Conservation (phyloP, 92 coral and sea anemone species). For the Phenganax stokvisi region DNA sequence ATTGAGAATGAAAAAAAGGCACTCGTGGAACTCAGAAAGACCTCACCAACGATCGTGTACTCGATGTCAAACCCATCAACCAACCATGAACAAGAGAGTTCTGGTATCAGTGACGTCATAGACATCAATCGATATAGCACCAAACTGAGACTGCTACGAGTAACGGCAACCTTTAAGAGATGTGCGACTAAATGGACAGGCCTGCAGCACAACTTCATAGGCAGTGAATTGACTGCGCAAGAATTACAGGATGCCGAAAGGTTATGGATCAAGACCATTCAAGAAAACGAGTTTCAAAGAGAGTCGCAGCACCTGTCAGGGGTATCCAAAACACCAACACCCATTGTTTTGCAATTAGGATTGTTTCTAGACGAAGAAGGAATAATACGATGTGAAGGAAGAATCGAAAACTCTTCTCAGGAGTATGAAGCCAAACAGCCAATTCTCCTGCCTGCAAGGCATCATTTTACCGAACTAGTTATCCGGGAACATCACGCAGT, state of each 20-base stretch:
- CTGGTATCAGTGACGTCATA: background rate
- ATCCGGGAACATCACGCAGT: no score
- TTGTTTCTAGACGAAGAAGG: background rate
- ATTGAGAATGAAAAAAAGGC: background rate
- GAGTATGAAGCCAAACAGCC: background rate
- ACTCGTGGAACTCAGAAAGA: background rate
- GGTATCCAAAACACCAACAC: no score
- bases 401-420: background rate
- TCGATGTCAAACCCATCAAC: background rate
- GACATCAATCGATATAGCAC: background rate
- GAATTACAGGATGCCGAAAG: background rate
- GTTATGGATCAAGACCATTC: background rate
- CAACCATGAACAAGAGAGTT: background rate
- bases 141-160: background rate
- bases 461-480: background rate
- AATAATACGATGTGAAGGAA: background rate
- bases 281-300: background rate
- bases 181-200: background rate
- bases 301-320: background rate
- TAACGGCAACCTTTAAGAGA: background rate
- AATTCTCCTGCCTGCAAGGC: background rate
- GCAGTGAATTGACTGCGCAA: background rate
- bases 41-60: background rate
- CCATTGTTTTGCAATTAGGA: no score
- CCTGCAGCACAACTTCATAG: background rate